Evolutionary conservation across 1,140 invertebrate species (phyloP).

Genomic region (Lasioglossum albipes): DNA sequence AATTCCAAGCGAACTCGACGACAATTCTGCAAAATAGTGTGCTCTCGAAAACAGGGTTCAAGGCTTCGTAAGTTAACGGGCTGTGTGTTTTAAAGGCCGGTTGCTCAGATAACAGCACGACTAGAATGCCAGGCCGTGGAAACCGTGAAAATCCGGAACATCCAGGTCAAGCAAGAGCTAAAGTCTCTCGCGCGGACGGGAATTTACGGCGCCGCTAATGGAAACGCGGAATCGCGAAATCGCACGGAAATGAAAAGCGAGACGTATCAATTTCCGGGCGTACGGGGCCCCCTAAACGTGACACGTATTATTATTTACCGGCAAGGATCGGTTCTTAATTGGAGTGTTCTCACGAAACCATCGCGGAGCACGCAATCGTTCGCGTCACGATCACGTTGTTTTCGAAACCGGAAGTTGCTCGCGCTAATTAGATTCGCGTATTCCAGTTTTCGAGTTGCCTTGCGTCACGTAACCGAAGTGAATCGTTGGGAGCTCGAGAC

Average conservation of each 20-base stretch:
- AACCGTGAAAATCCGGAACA: too few species aligned
- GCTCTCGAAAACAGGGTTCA: too few species aligned
- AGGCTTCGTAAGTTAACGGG: too few species aligned
- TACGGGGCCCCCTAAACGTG: not conserved
- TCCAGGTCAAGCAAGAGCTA: not conserved
- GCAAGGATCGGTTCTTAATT: not conserved
- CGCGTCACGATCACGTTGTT: not conserved
- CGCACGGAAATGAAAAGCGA: not conserved
- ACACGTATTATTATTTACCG: conserved; percentile 6
- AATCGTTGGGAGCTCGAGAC: too few species aligned
- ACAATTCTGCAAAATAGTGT: too few species aligned
- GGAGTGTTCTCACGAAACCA: not conserved
- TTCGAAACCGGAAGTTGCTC: not conserved
- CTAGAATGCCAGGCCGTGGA: too few species aligned
- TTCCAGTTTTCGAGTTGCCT: not conserved
- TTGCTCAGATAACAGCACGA: too few species aligned
- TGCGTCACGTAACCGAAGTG: not conserved
- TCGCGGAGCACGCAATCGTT: not conserved
- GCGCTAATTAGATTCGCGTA: not conserved
- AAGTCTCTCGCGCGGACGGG: not conserved
- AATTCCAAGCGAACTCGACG: too few species aligned
- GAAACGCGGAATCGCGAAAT: not conserved
- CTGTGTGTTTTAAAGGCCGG: too few species aligned
- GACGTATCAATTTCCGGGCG: conserved; percentile 1
- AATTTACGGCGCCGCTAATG: not conserved